Conservation (phyloP, 2,888 invertebrate species). For the Spilosoma lubricipeda region DNA sequence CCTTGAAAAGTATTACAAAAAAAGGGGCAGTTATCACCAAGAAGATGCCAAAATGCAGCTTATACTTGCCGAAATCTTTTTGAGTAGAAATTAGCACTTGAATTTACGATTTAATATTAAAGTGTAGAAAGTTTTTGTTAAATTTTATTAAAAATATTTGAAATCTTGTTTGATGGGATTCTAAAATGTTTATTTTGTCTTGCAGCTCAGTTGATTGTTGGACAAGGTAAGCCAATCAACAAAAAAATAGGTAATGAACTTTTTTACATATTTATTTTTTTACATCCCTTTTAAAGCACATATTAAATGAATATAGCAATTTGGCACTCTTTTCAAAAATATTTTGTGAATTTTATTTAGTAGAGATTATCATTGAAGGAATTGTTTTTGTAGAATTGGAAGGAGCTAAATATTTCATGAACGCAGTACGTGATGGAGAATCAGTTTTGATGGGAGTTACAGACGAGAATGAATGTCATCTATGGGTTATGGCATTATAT, state of each 20-base stretch:
- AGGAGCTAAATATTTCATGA: conserved; percentile 98
- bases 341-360: neutral
- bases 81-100: neutral
- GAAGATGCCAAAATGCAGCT: neutral
- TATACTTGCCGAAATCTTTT: neutral
- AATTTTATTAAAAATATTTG: neutral
- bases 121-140: neutral
- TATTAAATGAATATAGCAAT: conserved; percentile 7
- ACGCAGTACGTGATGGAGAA: conserved; percentile 99
- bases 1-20: too few relatives aligned
- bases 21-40: neutral
- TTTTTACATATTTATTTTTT: conserved; percentile 46
- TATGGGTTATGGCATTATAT: conserved; percentile 99
- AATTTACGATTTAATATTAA: neutral
- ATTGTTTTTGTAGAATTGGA: conserved; percentile 90
- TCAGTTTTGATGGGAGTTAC: conserved; percentile 98
- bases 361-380: neutral
- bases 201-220: conserved; percentile 96
- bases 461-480: conserved; percentile 98
- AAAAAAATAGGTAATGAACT: conserved; percentile 60
- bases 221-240: conserved; percentile 90
- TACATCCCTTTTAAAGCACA: conserved; percentile 12
- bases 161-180: conserved; percentile 4
- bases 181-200: conserved; percentile 57
- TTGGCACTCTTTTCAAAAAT: neutral